Conservation (phyloP, 2,888 invertebrate genomes). For the Hypolimnas misippus region DNA sequence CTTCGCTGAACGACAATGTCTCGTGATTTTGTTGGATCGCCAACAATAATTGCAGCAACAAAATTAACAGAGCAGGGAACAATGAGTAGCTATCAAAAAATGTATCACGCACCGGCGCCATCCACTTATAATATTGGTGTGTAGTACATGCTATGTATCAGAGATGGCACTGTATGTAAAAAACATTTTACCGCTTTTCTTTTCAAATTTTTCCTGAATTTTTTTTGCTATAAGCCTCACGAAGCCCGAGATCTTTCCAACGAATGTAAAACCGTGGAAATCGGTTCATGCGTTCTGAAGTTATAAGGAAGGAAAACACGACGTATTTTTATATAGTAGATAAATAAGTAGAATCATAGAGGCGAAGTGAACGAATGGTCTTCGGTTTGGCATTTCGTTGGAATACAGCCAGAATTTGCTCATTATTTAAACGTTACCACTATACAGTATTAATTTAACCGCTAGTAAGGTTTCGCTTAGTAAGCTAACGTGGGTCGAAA, state of each 20-base stretch:
- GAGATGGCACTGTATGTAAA: slow-evolving; percentile 39
- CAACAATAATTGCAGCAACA: slow-evolving; percentile 45
- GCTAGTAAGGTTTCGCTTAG: no score
- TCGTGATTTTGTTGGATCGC: slow-evolving; percentile 12
- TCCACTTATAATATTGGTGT: slow-evolving; percentile 41
- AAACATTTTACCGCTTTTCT: slow-evolving; percentile 30
- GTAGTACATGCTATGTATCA: slow-evolving; percentile 45
- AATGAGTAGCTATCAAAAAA: slow-evolving; percentile 41
- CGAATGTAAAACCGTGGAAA: slow-evolving; percentile 38
- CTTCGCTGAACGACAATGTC: slow-evolving; percentile 43
- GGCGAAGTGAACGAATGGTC: no score
- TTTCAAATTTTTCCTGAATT: slow-evolving; percentile 26
- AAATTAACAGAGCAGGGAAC: slow-evolving; percentile 37
- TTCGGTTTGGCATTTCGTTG: no score
- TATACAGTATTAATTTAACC: no score
- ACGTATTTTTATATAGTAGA: no score
- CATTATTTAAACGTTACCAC: no score
- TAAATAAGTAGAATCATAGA: no score
- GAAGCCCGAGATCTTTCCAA: slow-evolving; percentile 47
- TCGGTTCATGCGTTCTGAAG: no score
- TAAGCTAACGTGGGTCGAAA: no score
- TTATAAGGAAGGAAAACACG: no score
- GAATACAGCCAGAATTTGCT: no score
- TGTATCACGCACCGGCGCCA: slow-evolving; percentile 37
- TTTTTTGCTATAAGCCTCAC: slow-evolving; percentile 41